phyloP scores from a whole-genome alignment of 2,888 invertebrate species.

The Andricus curvator region DNA sequence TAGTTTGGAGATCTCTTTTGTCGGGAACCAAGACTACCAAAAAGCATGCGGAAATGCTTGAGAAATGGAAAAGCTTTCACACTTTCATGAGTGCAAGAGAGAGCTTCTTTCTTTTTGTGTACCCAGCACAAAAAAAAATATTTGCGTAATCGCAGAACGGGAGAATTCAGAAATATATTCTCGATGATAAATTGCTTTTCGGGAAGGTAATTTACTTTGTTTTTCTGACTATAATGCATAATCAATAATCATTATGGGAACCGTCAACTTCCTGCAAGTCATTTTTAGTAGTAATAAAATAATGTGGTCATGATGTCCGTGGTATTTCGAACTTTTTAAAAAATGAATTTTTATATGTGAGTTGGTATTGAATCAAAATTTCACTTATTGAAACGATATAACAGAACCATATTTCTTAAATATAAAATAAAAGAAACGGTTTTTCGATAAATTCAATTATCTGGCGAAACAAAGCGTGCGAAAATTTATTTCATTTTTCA shows the following conservation, averaged over 20 bases:
- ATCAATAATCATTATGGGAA: background rate
- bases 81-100: conserved; percentile 11
- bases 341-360: no score
- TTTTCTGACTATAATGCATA: background rate
- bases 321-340: no score
- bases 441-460: no score
- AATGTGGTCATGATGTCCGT: no score
- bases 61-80: conserved; percentile 32
- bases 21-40: background rate
- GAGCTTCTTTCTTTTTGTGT: background rate
- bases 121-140: background rate
- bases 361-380: no score
- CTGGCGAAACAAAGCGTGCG: no score
- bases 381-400: no score
- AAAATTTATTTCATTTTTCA: no score
- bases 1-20: conserved; percentile 17
- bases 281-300: background rate
- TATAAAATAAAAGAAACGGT: no score
- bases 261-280: background rate
- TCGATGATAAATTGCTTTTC: background rate
- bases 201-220: background rate
- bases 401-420: no score
- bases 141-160: background rate
- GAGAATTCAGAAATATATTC: background rate
- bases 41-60: conserved; percentile 13